Percentiles rank a stretch among this genome's conserved stretches.
Evolutionary conservation across 2,797 vertebrate genomes (phyloP).

Genomic region (Sparidentex hasta): DNA sequence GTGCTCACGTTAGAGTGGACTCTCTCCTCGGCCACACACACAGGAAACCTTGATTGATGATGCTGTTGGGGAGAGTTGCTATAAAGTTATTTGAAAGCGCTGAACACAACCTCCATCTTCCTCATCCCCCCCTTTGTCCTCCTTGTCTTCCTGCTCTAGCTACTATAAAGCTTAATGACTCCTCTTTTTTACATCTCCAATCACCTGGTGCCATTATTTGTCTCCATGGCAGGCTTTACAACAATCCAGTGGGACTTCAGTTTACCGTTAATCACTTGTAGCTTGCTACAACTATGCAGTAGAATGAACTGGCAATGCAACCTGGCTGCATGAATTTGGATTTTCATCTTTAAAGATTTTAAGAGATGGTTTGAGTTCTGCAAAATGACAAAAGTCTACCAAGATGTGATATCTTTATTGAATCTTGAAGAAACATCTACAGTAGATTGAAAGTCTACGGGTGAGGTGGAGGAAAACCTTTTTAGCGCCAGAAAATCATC

Average conservation of each 20-base stretch:
- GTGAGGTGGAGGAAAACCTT: background rate
- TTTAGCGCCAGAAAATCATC: slow-evolving; percentile 9
- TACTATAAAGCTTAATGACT: background rate
- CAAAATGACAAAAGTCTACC: background rate
- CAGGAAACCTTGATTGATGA: slow-evolving; percentile 40
- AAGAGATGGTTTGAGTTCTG: background rate
- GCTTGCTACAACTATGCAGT: background rate
- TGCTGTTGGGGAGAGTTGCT: slow-evolving; percentile 25
- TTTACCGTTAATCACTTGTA: background rate
- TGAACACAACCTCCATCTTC: slow-evolving; percentile 19
- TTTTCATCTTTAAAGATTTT: background rate
- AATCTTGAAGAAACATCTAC: background rate
- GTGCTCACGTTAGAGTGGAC: slow-evolving; percentile 27
- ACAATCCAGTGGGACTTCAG: background rate
- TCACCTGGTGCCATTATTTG: slow-evolving; percentile 16
- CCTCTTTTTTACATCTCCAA: background rate
- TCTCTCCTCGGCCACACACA: slow-evolving; percentile 14
- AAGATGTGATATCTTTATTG: slow-evolving; percentile 1
- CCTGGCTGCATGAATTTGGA: background rate
- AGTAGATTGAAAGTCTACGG: background rate
- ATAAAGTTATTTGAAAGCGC: slow-evolving; percentile 36
- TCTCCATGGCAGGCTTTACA: background rate
- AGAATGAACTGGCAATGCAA: background rate
- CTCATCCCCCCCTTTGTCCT: background rate
- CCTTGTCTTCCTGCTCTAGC: background rate